Percentiles rank a stretch among this genome's conserved stretches.
These are phyloP conservation scores for Cydia strobilella DNA, from an alignment of 1,140 invertebrate genomes.

Conservation along the genomic window DNA sequence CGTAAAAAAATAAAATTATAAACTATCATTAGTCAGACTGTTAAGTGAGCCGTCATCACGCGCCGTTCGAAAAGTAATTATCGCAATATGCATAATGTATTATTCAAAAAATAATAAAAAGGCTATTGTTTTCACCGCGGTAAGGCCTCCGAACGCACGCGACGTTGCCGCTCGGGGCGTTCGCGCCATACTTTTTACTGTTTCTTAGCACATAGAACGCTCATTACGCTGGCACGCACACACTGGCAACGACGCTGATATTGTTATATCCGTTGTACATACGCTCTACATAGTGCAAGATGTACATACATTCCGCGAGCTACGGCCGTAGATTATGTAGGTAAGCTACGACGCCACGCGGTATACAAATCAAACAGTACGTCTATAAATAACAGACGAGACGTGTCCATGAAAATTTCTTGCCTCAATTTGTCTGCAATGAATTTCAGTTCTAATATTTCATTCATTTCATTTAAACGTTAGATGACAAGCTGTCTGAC, in stretches of 20 bases:
- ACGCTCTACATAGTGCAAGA: conserved; percentile 62
- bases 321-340: conserved; percentile 67
- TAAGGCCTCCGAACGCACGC: conserved; percentile 64
- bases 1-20: background rate
- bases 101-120: conserved; percentile 60
- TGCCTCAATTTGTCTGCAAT: conserved; percentile 32
- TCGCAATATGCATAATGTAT: conserved; percentile 41
- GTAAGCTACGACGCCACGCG: conserved; percentile 61
- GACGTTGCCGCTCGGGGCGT: conserved; percentile 70
- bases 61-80: conserved; percentile 36
- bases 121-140: conserved; percentile 74
- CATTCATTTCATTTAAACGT: conserved; percentile 6
- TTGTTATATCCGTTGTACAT: conserved; percentile 67
- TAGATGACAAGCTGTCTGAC: conserved; percentile 14
- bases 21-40: background rate
- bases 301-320: conserved; percentile 62
- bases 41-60: background rate
- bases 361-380: conserved; percentile 72
- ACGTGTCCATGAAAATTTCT: conserved; percentile 68
- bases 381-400: conserved; percentile 71
- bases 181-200: conserved; percentile 79
- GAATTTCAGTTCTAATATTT: conserved; percentile 11
- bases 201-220: conserved; percentile 76
- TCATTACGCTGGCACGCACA: conserved; percentile 75
- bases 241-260: conserved; percentile 56